These are phyloP conservation scores for Spheniscus mendiculus DNA, from an alignment of 2,113 vertebrate species.

Conservation along the genomic window DNA sequence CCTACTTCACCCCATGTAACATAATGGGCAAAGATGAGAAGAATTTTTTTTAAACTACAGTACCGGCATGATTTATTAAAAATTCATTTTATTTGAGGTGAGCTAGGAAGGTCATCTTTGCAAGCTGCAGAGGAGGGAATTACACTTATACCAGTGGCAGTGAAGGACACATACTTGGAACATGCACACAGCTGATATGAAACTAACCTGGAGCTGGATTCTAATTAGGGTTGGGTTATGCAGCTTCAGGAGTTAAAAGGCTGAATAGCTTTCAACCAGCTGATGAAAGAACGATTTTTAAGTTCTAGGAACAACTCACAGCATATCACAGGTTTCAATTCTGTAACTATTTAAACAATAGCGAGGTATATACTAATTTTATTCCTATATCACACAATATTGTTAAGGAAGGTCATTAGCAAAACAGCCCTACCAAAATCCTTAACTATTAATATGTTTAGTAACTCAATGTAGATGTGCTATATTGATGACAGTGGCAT, in stretches of 20 bases:
- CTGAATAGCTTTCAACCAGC: background rate
- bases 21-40: background rate
- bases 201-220: background rate
- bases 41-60: background rate
- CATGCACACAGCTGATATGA: background rate
- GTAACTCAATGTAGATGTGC: background rate
- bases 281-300: background rate
- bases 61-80: background rate
- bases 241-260: background rate
- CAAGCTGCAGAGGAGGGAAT: background rate
- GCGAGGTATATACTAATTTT: background rate
- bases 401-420: background rate
- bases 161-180: background rate
- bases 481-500: background rate
- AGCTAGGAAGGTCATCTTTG: background rate
- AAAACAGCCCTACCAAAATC: background rate
- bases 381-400: background rate
- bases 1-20: background rate
- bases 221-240: background rate
- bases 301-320: background rate
- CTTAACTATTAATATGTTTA: background rate
- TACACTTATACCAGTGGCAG: background rate
- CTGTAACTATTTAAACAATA: background rate
- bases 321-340: background rate
- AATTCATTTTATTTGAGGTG: background rate